Evolutionary conservation across 1,140 invertebrate species (phyloP).

Genomic region (Pinna nobilis): DNA sequence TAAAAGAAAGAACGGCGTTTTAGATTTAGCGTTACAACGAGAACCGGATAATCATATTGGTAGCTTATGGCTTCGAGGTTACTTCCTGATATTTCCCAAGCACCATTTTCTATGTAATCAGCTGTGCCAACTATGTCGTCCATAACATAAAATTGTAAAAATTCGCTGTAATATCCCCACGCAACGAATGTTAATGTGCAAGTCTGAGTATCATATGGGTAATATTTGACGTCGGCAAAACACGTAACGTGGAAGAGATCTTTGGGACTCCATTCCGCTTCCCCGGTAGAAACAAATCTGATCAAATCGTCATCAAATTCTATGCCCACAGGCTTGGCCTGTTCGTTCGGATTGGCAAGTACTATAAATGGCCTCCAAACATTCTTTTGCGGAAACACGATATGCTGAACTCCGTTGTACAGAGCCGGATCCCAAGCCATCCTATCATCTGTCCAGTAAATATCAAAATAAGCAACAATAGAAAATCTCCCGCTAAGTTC

Average conservation of each 20-base stretch:
- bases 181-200: slow-evolving; percentile 1
- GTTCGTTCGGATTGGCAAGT: not conserved
- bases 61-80: not conserved
- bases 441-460: slow-evolving; percentile 18
- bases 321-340: not conserved
- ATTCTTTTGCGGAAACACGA: slow-evolving; percentile 1
- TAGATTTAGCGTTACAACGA: not conserved
- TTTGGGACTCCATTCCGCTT: slow-evolving; percentile 77
- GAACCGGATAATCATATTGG: not conserved
- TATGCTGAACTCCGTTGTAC: not conserved
- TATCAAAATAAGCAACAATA: slow-evolving; percentile 8
- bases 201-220: slow-evolving; percentile 53
- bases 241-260: slow-evolving; percentile 66
- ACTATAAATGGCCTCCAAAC: slow-evolving; percentile 21
- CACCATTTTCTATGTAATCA: slow-evolving; percentile 4
- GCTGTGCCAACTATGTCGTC: not conserved
- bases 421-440: slow-evolving; percentile 8
- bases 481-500: slow-evolving; percentile 19
- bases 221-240: slow-evolving; percentile 50
- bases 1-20: slow-evolving; percentile 23
- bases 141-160: not conserved
- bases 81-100: slow-evolving; percentile 16
- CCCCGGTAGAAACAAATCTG: slow-evolving; percentile 18
- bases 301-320: slow-evolving; percentile 14
- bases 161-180: not conserved